Percentiles rank a stretch among this genome's conserved stretches.
These are phyloP conservation scores for Drosophila anomalata DNA, from an alignment of 2,888 invertebrate genomes.

Conservation along the genomic window DNA sequence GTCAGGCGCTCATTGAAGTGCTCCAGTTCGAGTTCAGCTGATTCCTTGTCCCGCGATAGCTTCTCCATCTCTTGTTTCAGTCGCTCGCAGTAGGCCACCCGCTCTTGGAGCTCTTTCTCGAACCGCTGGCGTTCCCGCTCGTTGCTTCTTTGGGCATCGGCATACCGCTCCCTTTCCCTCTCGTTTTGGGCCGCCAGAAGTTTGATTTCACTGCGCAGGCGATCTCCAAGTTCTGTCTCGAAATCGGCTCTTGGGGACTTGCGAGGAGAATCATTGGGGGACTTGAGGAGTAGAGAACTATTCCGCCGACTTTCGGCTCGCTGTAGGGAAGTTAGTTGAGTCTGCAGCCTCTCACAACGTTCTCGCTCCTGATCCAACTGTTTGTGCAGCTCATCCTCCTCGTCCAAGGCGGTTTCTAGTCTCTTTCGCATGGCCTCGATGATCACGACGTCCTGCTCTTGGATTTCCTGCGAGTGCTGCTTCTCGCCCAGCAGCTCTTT, in stretches of 20 bases:
- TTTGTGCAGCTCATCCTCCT: slow-evolving; percentile 87
- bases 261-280: slow-evolving; percentile 82
- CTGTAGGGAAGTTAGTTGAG: slow-evolving; percentile 83
- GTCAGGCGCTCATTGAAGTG: slow-evolving; percentile 82
- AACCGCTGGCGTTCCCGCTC: slow-evolving; percentile 84
- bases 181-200: slow-evolving; percentile 85
- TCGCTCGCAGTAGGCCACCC: slow-evolving; percentile 83
- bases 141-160: slow-evolving; percentile 84
- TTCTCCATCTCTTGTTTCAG: slow-evolving; percentile 83
- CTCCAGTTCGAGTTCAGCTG: slow-evolving; percentile 80
- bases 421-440: slow-evolving; percentile 88
- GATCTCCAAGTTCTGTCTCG: slow-evolving; percentile 85
- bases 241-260: slow-evolving; percentile 81
- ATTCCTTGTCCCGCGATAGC: slow-evolving; percentile 81
- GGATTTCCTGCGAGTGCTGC: slow-evolving; percentile 85
- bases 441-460: slow-evolving; percentile 88
- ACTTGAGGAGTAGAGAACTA: slow-evolving; percentile 76
- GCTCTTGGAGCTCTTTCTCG: slow-evolving; percentile 82
- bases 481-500: slow-evolving; percentile 86
- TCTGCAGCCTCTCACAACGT: slow-evolving; percentile 84
- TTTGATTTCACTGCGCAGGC: slow-evolving; percentile 85
- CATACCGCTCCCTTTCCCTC: slow-evolving; percentile 84
- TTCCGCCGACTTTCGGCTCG: slow-evolving; percentile 81
- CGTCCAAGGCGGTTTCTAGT: slow-evolving; percentile 87
- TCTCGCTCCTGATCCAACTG: slow-evolving; percentile 86